A percentile compares a stretch with the other conserved stretches of the same genome.
phyloP scores from a whole-genome alignment of 2,888 invertebrate genomes.

The Campoletis raptor region DNA sequence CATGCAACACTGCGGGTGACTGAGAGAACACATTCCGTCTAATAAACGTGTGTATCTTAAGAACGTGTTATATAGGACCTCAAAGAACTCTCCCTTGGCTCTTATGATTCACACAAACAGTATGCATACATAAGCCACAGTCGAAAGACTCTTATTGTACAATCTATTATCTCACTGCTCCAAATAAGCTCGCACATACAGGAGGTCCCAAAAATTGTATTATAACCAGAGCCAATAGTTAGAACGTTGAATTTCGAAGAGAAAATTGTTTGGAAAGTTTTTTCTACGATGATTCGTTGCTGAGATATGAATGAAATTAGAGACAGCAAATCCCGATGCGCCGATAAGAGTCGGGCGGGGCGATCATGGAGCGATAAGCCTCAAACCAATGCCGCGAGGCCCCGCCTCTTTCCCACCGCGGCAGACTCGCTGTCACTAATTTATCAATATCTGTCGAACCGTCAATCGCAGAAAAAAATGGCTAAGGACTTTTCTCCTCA shows the following conservation, averaged over 20 bases:
- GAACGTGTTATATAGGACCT: slow-evolving; percentile 35
- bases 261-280: not conserved
- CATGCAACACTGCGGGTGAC: slow-evolving; percentile 13
- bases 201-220: not conserved
- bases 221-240: not conserved
- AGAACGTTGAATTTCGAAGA: not conserved
- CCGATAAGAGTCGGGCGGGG: not conserved
- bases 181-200: not conserved
- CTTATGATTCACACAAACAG: slow-evolving; percentile 59
- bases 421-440: not conserved
- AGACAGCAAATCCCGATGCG: not conserved
- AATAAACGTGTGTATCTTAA: slow-evolving; percentile 45
- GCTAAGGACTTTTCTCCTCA: not conserved
- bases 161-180: slow-evolving; percentile 48
- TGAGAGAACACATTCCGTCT: slow-evolving; percentile 56
- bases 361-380: not conserved
- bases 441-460: not conserved
- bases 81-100: slow-evolving; percentile 23
- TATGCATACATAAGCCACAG: slow-evolving; percentile 17
- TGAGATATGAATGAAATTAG: not conserved
- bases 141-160: slow-evolving; percentile 11
- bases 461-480: not conserved
- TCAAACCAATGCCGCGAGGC: not conserved
- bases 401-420: too few relatives aligned
- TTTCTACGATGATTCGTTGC: not conserved